Percentiles rank a stretch among this genome's conserved stretches.
Conservation (phyloP, 1,140 invertebrate genomes). For the Polypedilum pembai region DNA sequence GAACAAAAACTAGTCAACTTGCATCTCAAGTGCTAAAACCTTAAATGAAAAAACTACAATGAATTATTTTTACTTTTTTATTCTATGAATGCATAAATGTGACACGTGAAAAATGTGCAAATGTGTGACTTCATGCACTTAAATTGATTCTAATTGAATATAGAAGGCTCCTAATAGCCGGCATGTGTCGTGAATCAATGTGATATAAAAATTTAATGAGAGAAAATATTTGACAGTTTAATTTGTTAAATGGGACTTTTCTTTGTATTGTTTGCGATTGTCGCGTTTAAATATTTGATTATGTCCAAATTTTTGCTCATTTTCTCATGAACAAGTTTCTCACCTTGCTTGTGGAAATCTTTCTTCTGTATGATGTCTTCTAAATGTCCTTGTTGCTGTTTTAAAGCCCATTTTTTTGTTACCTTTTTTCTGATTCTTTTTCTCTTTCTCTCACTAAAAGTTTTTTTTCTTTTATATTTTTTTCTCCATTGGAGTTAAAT, state of each 20-base stretch:
- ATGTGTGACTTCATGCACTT: neutral
- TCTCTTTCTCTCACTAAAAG: neutral
- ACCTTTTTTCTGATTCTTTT: neutral
- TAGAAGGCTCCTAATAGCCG: too few relatives aligned
- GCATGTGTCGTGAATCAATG: too few relatives aligned
- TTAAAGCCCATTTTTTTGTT: neutral
- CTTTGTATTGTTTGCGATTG: neutral
- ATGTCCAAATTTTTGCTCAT: neutral
- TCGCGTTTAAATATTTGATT: slow-evolving; percentile 13
- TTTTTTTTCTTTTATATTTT: neutral
- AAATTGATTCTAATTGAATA: neutral
- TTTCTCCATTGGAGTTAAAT: neutral
- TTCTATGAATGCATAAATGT: neutral
- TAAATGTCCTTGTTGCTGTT: slow-evolving; percentile 18
- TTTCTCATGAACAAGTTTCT: neutral
- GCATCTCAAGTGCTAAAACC: too few relatives aligned
- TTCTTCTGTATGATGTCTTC: slow-evolving; percentile 14
- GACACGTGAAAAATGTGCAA: slow-evolving; percentile 8
- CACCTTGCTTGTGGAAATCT: neutral
- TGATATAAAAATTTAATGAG: too few relatives aligned
- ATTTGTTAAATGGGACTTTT: slow-evolving; percentile 4
- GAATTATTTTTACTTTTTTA: neutral
- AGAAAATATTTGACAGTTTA: neutral
- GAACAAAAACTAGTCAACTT: too few relatives aligned
- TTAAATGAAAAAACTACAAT: slow-evolving; percentile 14